Evolutionary conservation across 2,797 vertebrate species (phyloP).

Genomic region (Ambastaia sidthimunki): DNA sequence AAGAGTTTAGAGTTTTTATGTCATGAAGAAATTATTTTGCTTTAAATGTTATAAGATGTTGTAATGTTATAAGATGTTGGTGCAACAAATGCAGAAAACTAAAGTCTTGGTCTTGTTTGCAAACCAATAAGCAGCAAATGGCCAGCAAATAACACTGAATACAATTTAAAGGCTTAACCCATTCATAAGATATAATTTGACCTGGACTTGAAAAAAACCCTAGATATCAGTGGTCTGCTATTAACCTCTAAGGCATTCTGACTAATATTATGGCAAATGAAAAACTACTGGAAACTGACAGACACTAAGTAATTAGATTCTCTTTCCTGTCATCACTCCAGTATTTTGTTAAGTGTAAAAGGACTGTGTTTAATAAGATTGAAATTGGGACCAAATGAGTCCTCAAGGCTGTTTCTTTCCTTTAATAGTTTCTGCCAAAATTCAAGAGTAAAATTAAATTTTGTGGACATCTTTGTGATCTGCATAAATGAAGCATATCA

Average conservation of each 20-base stretch:
- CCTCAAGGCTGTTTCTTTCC: not conserved
- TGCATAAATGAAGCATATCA: not conserved
- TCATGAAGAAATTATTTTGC: not conserved
- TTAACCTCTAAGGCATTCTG: conserved; percentile 34
- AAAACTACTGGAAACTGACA: conserved; percentile 33
- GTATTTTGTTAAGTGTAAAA: conserved; percentile 11
- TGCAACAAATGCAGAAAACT: no score
- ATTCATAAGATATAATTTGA: conserved; percentile 5
- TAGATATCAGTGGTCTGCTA: not conserved
- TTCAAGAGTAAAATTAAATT: not conserved
- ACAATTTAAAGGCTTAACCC: conserved; percentile 3
- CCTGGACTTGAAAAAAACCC: not conserved
- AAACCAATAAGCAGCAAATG: no score
- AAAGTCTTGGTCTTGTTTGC: no score
- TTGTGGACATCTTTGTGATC: not conserved
- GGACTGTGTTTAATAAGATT: not conserved
- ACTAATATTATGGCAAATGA: conserved; percentile 27
- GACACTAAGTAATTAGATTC: conserved; percentile 39
- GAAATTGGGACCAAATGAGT: conserved; percentile 17
- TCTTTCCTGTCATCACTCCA: conserved; percentile 35
- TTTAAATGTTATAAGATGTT: no score
- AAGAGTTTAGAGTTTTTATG: not conserved
- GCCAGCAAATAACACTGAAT: no score
- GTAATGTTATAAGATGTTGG: no score
- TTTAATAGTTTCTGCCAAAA: not conserved